These are phyloP conservation scores for Chiridota heheva DNA, from an alignment of 35 echinoderm and acorn worm genomes.

Conservation along the genomic window DNA sequence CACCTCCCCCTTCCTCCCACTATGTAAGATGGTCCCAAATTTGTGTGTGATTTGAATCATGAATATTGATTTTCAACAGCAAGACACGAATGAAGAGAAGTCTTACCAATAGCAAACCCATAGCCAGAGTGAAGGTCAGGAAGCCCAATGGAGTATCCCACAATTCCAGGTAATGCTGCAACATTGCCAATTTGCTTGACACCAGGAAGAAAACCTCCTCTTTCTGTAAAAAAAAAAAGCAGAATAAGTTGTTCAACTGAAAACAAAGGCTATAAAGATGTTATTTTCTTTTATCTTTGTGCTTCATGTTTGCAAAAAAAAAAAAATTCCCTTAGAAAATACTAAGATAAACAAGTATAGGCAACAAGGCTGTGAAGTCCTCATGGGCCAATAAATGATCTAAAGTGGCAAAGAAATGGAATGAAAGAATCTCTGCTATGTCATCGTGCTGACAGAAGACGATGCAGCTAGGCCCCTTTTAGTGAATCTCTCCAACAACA, in stretches of 20 bases:
- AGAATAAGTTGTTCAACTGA: neutral
- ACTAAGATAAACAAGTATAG: neutral
- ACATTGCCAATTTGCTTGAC: slow-evolving; percentile 97
- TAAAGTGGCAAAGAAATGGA: neutral
- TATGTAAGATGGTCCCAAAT: neutral
- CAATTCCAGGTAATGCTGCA: slow-evolving; percentile 90
- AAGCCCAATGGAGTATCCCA: slow-evolving; percentile 84
- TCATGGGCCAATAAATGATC: neutral
- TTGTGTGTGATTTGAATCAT: no score
- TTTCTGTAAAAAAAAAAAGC: slow-evolving; percentile 45
- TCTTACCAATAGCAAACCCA: slow-evolving; percentile 99
- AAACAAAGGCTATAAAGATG: neutral
- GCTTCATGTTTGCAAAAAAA: neutral
- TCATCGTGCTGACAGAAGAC: no score
- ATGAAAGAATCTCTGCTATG: no score
- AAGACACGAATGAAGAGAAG: no score
- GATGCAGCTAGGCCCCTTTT: no score
- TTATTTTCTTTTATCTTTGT: neutral
- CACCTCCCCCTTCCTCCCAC: neutral
- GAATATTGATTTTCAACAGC: no score
- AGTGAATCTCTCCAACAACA: no score
- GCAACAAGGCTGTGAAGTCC: neutral
- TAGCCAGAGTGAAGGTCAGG: slow-evolving; percentile 95
- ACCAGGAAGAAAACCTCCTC: slow-evolving; percentile 95
- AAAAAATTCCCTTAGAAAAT: neutral